phyloP scores from a whole-genome alignment of 2,113 vertebrate genomes.

The Picathartes gymnocephalus region DNA sequence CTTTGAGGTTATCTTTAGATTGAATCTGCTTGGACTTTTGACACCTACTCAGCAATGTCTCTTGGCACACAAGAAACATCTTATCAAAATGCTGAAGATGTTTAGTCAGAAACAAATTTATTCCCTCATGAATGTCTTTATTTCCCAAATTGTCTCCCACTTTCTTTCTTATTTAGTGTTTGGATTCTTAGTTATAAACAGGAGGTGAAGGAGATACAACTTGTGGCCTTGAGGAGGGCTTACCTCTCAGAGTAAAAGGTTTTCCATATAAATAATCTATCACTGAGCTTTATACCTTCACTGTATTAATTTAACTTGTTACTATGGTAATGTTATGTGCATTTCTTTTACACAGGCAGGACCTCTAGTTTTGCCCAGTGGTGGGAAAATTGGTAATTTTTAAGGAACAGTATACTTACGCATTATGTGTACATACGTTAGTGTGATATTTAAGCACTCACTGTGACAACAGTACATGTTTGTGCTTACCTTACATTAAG shows the following conservation, averaged over 20 bases:
- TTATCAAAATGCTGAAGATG: slow-evolving; percentile 47
- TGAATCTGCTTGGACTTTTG: slow-evolving; percentile 62
- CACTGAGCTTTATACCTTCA: neutral
- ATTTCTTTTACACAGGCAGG: neutral
- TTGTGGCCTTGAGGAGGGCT: neutral
- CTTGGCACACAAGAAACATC: slow-evolving; percentile 27
- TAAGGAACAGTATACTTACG: neutral
- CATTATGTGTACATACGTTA: neutral
- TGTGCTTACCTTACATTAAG: neutral
- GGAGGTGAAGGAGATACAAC: neutral
- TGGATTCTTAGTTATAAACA: neutral
- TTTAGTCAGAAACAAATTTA: slow-evolving; percentile 29
- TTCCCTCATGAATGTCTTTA: neutral
- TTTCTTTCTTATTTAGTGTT: neutral
- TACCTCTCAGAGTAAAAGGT: neutral
- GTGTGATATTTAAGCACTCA: neutral
- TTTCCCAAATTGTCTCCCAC: neutral
- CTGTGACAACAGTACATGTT: neutral
- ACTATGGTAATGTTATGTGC: neutral
- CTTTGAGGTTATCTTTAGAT: slow-evolving; percentile 57
- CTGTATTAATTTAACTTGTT: neutral
- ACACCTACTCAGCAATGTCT: slow-evolving; percentile 59
- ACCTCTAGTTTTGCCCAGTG: neutral
- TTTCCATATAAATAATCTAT: neutral
- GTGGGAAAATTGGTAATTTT: neutral